Evolutionary conservation across 2,797 vertebrate genomes (phyloP).

Genomic region (Tadarida brasiliensis): DNA sequence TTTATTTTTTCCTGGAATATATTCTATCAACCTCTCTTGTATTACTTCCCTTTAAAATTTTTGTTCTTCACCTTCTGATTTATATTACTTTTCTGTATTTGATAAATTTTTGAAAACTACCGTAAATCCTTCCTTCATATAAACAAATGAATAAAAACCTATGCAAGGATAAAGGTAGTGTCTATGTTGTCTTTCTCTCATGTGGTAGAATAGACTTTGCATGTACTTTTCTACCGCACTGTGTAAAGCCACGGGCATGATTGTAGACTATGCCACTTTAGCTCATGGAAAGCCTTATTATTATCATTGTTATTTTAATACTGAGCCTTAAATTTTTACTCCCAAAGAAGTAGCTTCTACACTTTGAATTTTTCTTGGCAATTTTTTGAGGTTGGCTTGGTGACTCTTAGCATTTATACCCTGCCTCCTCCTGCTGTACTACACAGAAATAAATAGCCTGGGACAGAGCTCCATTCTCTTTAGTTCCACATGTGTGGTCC

Average conservation of each 20-base stretch:
- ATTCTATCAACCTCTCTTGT: neutral
- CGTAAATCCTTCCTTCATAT: neutral
- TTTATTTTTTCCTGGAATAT: neutral
- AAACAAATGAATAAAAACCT: neutral
- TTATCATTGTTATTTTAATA: neutral
- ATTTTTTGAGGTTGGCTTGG: neutral
- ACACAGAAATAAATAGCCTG: neutral
- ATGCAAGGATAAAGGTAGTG: neutral
- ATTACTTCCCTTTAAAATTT: neutral
- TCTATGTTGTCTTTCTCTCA: neutral
- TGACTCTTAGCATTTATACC: neutral
- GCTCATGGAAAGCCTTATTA: neutral
- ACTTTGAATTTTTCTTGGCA: constrained; percentile 40
- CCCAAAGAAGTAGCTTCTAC: constrained; percentile 31
- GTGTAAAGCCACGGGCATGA: neutral
- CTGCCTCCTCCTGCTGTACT: neutral
- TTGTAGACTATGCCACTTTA: neutral
- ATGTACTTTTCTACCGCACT: neutral
- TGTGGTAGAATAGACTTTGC: neutral
- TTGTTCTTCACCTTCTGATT: neutral
- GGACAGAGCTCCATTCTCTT: neutral
- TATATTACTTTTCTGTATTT: neutral
- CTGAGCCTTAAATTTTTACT: neutral
- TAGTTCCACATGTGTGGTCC: neutral
- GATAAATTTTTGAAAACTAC: neutral